phyloP scores from a whole-genome alignment of 2,113 vertebrate species.

The Salminus brasiliensis region DNA sequence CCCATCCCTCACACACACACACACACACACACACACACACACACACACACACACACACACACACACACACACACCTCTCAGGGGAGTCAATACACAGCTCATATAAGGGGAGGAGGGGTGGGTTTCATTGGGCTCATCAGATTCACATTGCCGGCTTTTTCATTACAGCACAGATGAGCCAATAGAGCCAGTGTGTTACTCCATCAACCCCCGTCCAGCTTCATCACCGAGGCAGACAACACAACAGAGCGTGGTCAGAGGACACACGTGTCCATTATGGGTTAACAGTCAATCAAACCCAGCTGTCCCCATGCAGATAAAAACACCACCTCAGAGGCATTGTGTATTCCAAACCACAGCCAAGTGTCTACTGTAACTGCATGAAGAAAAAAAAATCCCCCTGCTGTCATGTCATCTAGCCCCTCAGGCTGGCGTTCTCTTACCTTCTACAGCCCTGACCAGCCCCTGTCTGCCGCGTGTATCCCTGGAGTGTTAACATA shows the following conservation, averaged over 20 bases:
- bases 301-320: conserved; percentile 17
- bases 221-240: conserved; percentile 24
- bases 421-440: conserved; percentile 16
- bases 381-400: conserved; percentile 12
- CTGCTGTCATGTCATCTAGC: neutral
- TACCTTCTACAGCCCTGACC: conserved; percentile 31
- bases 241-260: conserved; percentile 14
- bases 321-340: neutral
- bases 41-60: neutral
- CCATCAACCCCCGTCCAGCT: conserved; percentile 5
- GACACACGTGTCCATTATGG: conserved; percentile 23
- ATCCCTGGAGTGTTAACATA: conserved; percentile 24
- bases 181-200: neutral
- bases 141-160: conserved; percentile 35
- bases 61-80: conserved; percentile 17
- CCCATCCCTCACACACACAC: conserved; percentile 9
- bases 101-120: conserved; percentile 22
- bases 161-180: conserved; percentile 11
- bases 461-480: conserved; percentile 11
- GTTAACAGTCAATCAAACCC: conserved; percentile 19
- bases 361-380: neutral
- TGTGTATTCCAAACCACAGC: conserved; percentile 17
- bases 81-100: conserved; percentile 22
- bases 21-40: conserved; percentile 18
- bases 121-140: neutral